Percentiles rank a stretch among this genome's conserved stretches.
phyloP scores from a whole-genome alignment of 2,797 vertebrate species.

The Sebastes alutus region DNA sequence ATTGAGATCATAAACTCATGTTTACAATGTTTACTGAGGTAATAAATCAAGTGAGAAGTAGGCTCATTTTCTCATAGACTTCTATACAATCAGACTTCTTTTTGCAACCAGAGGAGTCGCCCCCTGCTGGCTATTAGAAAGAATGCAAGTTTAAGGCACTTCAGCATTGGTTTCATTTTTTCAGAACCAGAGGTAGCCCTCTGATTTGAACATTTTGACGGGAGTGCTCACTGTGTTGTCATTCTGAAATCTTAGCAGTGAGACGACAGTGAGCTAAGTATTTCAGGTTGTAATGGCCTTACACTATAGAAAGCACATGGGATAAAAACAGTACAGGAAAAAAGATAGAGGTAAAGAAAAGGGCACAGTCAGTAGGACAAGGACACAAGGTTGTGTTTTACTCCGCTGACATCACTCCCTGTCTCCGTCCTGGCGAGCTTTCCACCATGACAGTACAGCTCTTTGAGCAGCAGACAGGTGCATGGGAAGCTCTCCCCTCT shows the following conservation, averaged over 20 bases:
- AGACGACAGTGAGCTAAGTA: neutral
- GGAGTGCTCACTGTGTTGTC: neutral
- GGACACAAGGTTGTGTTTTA: neutral
- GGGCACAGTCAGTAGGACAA: neutral
- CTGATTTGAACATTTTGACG: neutral
- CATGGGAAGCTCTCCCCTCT: slow-evolving; percentile 52
- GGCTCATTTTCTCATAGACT: too few relatives aligned
- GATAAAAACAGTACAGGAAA: neutral
- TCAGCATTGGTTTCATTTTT: too few relatives aligned
- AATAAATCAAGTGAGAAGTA: too few relatives aligned
- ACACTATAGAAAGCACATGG: neutral
- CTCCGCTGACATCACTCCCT: slow-evolving; percentile 13
- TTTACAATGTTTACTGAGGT: too few relatives aligned
- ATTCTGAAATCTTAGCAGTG: neutral
- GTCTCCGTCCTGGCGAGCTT: slow-evolving; percentile 17
- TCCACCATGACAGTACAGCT: slow-evolving; percentile 18
- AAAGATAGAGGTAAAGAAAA: neutral
- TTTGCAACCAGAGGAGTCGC: too few relatives aligned
- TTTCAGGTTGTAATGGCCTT: neutral
- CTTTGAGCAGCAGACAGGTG: slow-evolving; percentile 43
- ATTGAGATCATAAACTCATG: too few relatives aligned
- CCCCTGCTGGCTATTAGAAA: too few relatives aligned
- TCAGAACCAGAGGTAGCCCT: too few relatives aligned
- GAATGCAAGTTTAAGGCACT: too few relatives aligned
- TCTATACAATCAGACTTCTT: too few relatives aligned